Evolutionary conservation across 2,888 invertebrate genomes (phyloP), one percentile per base, ranked within the genome.

Genomic region (Epinotia bilunana): DNA sequence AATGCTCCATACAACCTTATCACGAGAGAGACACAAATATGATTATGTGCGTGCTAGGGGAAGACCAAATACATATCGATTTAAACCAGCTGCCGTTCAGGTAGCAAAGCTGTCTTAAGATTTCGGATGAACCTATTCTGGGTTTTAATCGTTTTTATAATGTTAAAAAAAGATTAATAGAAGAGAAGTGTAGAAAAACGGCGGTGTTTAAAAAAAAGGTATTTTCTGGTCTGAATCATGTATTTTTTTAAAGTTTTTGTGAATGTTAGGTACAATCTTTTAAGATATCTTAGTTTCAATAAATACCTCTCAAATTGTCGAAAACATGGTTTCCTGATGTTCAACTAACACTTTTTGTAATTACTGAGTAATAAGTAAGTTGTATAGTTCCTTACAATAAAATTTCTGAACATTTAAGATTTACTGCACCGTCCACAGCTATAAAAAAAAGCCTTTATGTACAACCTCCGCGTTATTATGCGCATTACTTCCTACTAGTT

Each of bases 81-180:
- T 90, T 90, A 89, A 91, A 79, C 86, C 93, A 93, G 93, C 93
- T 92, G 93, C 87, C 84, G 82, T 79, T 82, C 83, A 93, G 93
- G 92, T 93, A 93, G 91, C 84, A 83, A 58, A 81, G 81, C 81
- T 82, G 83, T 84, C 80, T 84, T 85, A 81, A 82, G 75, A 75
- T 85, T 87, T 86, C 82, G 87, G 88, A 86, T 84, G 83, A 86
- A 86, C 80, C 87, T 86, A 85, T 87, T 86, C 81, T 84, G 84
- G 84, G 84, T 87, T 85, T 87, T 85, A 78, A 79, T 80, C 75
- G 75, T 76, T 78, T 86, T 85, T 62, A 84, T 85, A 82, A 67
- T n/a, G 13, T 33, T 16, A n/a, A 62, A 75, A 74, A 75, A 67
- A 72, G 67, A 67, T 72, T 75, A 75, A 72, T 75, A 75, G 61